These are phyloP conservation scores for Gymnoscelis rufifasciata DNA, from an alignment of 2,888 invertebrate genomes.

Conservation along the genomic window DNA sequence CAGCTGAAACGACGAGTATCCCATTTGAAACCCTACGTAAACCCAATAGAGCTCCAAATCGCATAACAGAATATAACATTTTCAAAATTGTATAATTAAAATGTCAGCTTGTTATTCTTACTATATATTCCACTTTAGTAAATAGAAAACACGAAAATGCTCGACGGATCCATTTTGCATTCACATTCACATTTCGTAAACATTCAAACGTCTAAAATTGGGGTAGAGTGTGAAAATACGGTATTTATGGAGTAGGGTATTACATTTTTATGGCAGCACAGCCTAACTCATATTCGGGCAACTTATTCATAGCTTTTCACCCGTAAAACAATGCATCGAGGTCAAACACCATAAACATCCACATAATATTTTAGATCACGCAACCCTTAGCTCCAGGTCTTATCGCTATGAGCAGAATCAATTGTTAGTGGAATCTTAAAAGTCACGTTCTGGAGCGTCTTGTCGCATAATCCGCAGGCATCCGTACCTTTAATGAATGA, in stretches of 20 bases:
- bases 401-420: conserved; percentile 44
- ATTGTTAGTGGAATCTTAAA: conserved; percentile 49
- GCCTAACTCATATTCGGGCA: conserved; percentile 14
- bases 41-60: neutral
- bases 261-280: conserved; percentile 14
- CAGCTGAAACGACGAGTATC: conserved; percentile 5
- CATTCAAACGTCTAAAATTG: neutral
- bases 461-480: conserved; percentile 60
- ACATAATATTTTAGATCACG: conserved; percentile 37
- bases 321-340: conserved; percentile 33
- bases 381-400: conserved; percentile 42
- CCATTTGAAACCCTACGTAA: conserved; percentile 1
- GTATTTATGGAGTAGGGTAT: conserved; percentile 3
- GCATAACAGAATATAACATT: neutral
- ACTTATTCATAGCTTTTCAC: conserved; percentile 19
- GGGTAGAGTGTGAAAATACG: conserved; percentile 3
- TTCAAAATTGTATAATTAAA: neutral
- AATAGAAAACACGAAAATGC: neutral
- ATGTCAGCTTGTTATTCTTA: neutral
- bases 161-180: neutral
- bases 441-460: conserved; percentile 58
- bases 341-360: conserved; percentile 32
- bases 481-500: conserved; percentile 52
- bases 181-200: neutral
- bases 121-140: neutral